Evolutionary conservation across 1,140 invertebrate genomes (phyloP).

Genomic region (Nasonia longicornis): DNA sequence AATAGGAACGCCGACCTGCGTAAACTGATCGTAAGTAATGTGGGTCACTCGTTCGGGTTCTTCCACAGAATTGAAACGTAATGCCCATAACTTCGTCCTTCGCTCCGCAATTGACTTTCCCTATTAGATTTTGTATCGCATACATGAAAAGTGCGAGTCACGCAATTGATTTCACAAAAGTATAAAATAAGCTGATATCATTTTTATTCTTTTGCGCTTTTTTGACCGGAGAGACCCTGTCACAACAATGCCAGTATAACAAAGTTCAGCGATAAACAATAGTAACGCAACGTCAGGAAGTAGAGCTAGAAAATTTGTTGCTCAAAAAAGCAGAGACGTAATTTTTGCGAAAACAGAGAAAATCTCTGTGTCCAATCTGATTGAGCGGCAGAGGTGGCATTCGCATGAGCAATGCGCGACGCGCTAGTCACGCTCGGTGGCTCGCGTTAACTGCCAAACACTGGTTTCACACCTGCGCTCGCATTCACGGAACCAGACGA

Average conservation of each 20-base stretch:
- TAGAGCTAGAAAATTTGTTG: too few species aligned
- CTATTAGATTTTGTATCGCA: too few species aligned
- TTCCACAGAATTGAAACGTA: not conserved
- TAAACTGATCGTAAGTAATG: not conserved
- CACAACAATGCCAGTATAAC: too few species aligned
- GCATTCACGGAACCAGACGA: not conserved
- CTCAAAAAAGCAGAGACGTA: too few species aligned
- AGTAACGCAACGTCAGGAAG: too few species aligned
- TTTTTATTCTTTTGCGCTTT: too few species aligned
- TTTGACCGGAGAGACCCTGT: too few species aligned
- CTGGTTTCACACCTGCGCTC: not conserved
- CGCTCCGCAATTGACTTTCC: too few species aligned
- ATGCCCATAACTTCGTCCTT: not conserved
- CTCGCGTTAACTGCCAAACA: not conserved
- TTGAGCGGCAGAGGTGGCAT: not conserved
- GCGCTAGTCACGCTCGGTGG: not conserved
- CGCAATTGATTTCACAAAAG: not conserved
- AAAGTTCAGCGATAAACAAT: too few species aligned
- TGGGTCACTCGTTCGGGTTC: conserved; percentile 7
- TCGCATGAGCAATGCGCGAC: too few species aligned
- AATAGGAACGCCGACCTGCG: not conserved
- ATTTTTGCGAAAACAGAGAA: not conserved
- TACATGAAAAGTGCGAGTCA: too few species aligned
- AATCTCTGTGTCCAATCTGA: not conserved
- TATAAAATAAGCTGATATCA: not conserved